Base-by-base conservation (phyloP, 2,888 invertebrate species). In the Anoncus sp. region DNA sequence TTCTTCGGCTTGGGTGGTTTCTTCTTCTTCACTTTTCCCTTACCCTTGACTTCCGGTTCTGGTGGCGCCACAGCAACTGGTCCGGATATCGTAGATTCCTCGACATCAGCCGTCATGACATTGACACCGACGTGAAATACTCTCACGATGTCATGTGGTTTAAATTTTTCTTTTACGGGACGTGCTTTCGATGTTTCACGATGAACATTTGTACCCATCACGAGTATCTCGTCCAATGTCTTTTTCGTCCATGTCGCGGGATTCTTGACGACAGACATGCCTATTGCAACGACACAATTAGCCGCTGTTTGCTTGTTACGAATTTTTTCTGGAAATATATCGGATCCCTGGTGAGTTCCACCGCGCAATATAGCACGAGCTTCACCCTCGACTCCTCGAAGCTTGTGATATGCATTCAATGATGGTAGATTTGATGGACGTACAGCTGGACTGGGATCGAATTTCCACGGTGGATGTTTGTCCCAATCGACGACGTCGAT, bases 181-280 rank as follows among this genome's bases (percentile, higher is more conserved):
- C 74, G 81, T 0, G 69, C 63, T 47, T 86, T 88, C 35, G 75
- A 63, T 1, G 87, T 86, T 53, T 88, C 86, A 0, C 83, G 80
- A 51, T 90, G 85, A 2, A 90, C 82, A 14, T 77, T 81, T 14
- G 71, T 76, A 0, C 88, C 90, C 2, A 87, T 84, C 0, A 85
- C 85, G 1, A 90, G 79, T 12, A 90, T 87, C 78, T 90, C 90
- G 62, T 90, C 90, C 69, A 90, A 78, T 0, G 87, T 89, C 18
- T 84, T 87, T 65, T 83, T 88, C 2, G 89, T 90, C 90, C 90
- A 90, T 0, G 88, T 90, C 2, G 84, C 73, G 0, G 90, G 87
- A 38, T 81, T 87, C 75, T 89, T 90, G 3, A 90, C 82, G 1
- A 90, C 80, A 0, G 89, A 83, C 87, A 90, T 89, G 0, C 84